Conservation (phyloP, 2,888 invertebrate species). For the Sesia bembeciformis region DNA sequence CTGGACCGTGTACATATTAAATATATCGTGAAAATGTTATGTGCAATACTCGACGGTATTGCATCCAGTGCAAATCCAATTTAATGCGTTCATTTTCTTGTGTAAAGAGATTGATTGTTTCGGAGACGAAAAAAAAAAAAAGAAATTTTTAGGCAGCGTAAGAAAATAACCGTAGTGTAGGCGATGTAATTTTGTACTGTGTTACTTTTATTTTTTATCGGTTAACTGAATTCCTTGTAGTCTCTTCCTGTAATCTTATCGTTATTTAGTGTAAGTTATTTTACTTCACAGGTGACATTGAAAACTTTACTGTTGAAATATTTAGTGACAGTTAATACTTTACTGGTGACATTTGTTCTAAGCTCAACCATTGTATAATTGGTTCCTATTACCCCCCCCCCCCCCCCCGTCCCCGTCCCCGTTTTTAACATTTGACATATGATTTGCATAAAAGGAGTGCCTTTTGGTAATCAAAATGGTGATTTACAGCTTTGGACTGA, state of each 20-base stretch:
- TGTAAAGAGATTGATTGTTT: constrained; percentile 25
- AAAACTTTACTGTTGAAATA: too few relatives aligned
- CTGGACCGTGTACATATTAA: constrained; percentile 34
- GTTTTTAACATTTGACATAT: constrained; percentile 10
- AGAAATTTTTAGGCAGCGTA: constrained; percentile 26
- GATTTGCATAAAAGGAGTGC: constrained; percentile 54
- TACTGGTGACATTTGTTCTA: constrained; percentile 10
- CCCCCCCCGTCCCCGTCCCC: background rate
- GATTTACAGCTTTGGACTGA: constrained; percentile 49
- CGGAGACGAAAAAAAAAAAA: constrained; percentile 20
- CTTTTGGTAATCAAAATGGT: constrained; percentile 43
- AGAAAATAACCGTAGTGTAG: constrained; percentile 25
- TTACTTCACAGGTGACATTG: background rate
- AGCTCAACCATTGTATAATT: constrained; percentile 26
- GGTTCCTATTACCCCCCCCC: constrained; percentile 16
- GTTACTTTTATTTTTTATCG: constrained; percentile 21
- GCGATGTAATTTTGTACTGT: constrained; percentile 20
- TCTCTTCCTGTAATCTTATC: constrained; percentile 48
- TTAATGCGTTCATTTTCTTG: constrained; percentile 30
- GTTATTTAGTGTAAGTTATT: constrained; percentile 19
- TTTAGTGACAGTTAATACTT: background rate
- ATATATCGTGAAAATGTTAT: constrained; percentile 33
- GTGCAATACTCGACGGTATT: constrained; percentile 48
- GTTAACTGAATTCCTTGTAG: constrained; percentile 29
- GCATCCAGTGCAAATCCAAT: constrained; percentile 29